A percentile compares a stretch with the other conserved stretches of the same genome.
Evolutionary conservation across 2,113 vertebrate genomes (phyloP).

Genomic region (Chlamydotis undulata): DNA sequence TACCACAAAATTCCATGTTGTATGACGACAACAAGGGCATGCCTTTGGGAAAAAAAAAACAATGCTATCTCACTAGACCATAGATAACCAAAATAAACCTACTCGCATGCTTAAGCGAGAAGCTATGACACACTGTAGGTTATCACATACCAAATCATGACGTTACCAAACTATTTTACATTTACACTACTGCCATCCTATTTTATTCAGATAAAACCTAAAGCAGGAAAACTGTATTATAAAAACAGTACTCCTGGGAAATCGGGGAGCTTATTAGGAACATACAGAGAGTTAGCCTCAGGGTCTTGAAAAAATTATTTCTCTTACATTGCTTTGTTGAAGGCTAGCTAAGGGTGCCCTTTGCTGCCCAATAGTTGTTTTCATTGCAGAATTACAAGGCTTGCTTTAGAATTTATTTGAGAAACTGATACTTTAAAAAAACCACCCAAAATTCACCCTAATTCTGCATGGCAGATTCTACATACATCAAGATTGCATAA

Average conservation of each 20-base stretch:
- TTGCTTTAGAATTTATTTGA: neutral
- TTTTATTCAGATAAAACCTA: conserved; percentile 13
- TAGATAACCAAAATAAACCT: neutral
- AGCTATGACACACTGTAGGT: neutral
- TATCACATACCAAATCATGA: neutral
- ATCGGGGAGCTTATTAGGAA: neutral
- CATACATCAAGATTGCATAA: neutral
- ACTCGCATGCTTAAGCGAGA: neutral
- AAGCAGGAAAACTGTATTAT: neutral
- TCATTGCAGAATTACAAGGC: neutral
- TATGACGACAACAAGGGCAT: neutral
- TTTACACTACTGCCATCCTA: neutral
- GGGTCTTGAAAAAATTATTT: neutral
- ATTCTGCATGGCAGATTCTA: neutral
- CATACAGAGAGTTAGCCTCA: neutral
- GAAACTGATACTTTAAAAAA: neutral
- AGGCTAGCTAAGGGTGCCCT: neutral
- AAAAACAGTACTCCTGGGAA: neutral
- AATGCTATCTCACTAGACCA: neutral
- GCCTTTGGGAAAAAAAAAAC: neutral
- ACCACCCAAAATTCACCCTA: neutral
- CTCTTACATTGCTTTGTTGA: neutral
- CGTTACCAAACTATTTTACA: neutral
- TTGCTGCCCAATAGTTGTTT: neutral
- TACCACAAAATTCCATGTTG: accelerated